Conservation (phyloP, 2,888 invertebrate species). For the Orgyia antiqua region DNA sequence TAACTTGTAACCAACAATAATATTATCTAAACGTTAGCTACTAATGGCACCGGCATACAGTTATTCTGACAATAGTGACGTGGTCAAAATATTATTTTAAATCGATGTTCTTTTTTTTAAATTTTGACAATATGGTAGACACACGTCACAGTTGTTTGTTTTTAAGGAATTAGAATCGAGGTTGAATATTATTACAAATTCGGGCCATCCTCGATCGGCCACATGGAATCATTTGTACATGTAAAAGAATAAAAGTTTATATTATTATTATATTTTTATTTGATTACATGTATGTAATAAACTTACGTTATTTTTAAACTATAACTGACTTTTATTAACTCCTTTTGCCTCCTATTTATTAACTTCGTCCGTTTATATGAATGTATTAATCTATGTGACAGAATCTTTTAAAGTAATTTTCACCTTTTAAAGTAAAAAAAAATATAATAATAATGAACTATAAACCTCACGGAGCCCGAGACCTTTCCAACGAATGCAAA, state of each 20-base stretch:
- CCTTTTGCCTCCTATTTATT: background rate
- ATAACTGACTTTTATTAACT: slow-evolving; percentile 45
- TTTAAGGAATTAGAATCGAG: slow-evolving; percentile 27
- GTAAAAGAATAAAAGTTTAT: slow-evolving; percentile 67
- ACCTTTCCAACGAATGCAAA: too few relatives aligned
- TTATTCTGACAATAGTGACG: slow-evolving; percentile 41
- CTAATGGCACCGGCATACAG: too few relatives aligned
- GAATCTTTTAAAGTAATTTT: too few relatives aligned
- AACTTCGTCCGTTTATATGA: too few relatives aligned
- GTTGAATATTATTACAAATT: slow-evolving; percentile 34
- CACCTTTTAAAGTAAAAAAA: too few relatives aligned
- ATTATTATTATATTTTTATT: slow-evolving; percentile 71
- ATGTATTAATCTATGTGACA: too few relatives aligned
- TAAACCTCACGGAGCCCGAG: too few relatives aligned
- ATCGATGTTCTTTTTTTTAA: slow-evolving; percentile 15
- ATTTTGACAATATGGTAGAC: slow-evolving; percentile 15
- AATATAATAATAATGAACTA: too few relatives aligned
- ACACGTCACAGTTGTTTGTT: slow-evolving; percentile 34
- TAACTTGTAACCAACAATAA: too few relatives aligned
- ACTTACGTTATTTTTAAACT: slow-evolving; percentile 77
- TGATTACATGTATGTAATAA: slow-evolving; percentile 76
- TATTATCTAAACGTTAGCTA: background rate
- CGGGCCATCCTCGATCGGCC: slow-evolving; percentile 22
- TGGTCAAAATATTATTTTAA: slow-evolving; percentile 20
- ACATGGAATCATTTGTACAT: slow-evolving; percentile 48